Evolutionary conservation across 2,888 invertebrate genomes (phyloP).

Genomic region (Onthophagus sagittarius): DNA sequence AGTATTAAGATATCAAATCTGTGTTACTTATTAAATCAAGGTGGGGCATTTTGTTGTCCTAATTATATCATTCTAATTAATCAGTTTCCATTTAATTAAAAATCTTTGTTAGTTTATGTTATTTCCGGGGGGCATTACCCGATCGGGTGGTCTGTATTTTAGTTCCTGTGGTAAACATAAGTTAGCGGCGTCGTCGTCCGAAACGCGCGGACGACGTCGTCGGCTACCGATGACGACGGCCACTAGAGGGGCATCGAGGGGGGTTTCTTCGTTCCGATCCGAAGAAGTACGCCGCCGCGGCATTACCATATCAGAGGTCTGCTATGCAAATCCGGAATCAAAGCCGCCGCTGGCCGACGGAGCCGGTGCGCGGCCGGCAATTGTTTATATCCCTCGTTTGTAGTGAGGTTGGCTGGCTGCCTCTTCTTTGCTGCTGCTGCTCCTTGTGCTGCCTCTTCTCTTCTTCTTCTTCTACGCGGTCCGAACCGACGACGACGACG

Average conservation of each 20-base stretch:
- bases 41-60: too few species aligned
- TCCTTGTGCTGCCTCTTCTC: slow-evolving; percentile 23
- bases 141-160: too few species aligned
- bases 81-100: too few species aligned
- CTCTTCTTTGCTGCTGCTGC: slow-evolving; percentile 38
- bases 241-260: slow-evolving; percentile 16
- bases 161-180: too few species aligned
- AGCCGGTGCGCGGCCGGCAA: slow-evolving; percentile 45
- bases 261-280: slow-evolving; percentile 33
- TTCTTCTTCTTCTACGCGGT: neutral
- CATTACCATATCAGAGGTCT: slow-evolving; percentile 48
- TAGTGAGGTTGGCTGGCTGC: slow-evolving; percentile 38
- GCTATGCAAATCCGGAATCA: slow-evolving; percentile 48
- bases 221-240: slow-evolving; percentile 37
- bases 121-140: too few species aligned
- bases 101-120: too few species aligned
- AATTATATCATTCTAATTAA: too few species aligned
- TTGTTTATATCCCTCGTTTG: slow-evolving; percentile 49
- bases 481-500: neutral
- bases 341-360: slow-evolving; percentile 47
- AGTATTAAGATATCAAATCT: too few species aligned
- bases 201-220: slow-evolving; percentile 46
- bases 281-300: slow-evolving; percentile 40
- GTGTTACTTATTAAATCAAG: too few species aligned
- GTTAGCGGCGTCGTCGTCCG: slow-evolving; percentile 38